These are phyloP conservation scores for Gari tellinella DNA, from an alignment of 2,888 invertebrate species.

Conservation along the genomic window DNA sequence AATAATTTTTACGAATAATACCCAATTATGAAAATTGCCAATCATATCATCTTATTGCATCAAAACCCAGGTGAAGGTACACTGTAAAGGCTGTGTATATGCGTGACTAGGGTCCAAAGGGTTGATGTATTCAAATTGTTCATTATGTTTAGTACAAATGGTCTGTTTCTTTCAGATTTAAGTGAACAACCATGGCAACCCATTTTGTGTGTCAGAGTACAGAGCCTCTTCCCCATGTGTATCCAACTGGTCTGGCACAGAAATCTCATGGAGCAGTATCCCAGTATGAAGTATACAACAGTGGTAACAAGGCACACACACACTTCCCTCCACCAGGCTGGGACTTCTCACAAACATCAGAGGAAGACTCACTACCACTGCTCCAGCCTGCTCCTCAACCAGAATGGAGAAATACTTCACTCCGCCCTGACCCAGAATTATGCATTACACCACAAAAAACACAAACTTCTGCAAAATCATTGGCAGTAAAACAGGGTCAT, in stretches of 20 bases:
- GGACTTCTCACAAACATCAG: conserved; percentile 67
- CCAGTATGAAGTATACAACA: conserved; percentile 64
- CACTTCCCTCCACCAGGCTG: conserved; percentile 69
- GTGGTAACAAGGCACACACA: conserved; percentile 57
- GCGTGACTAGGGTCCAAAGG: too few species aligned
- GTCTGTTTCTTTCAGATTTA: too few species aligned
- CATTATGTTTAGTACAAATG: too few species aligned
- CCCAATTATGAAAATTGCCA: too few species aligned
- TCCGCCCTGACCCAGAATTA: conserved; percentile 66
- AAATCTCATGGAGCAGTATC: conserved; percentile 69
- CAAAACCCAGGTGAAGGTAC: too few species aligned
- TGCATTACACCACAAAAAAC: conserved; percentile 68
- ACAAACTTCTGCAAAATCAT: background rate
- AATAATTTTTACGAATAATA: too few species aligned
- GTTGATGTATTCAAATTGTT: too few species aligned
- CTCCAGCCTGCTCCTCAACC: conserved; percentile 57
- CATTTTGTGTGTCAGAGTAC: conserved; percentile 69
- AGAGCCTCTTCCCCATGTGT: conserved; percentile 63
- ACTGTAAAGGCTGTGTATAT: too few species aligned
- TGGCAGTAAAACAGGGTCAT: background rate
- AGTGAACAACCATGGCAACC: conserved; percentile 55
- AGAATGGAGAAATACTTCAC: conserved; percentile 47
- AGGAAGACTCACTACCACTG: conserved; percentile 68
- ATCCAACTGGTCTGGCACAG: conserved; percentile 39
- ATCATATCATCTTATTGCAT: too few species aligned